phyloP scores from a whole-genome alignment of 2,113 vertebrate genomes.

The Platanista minor region DNA sequence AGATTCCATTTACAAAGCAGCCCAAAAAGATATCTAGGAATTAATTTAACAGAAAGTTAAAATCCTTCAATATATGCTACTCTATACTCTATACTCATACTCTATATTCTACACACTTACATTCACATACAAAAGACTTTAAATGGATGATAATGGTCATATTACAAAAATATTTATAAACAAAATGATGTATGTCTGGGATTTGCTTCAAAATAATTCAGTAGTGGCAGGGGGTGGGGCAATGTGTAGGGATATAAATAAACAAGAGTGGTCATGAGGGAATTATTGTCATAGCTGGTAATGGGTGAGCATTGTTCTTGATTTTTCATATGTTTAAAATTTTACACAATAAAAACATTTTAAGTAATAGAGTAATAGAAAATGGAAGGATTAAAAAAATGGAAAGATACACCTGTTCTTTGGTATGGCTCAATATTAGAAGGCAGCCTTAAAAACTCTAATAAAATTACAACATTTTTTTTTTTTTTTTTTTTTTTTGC shows the following conservation, averaged over 20 bases:
- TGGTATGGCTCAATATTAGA: background rate
- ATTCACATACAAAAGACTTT: background rate
- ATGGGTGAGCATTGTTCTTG: background rate
- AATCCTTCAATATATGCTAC: background rate
- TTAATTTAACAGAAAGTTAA: background rate
- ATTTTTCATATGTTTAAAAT: background rate
- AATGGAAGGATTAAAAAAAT: background rate
- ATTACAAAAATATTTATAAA: background rate
- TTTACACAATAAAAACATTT: background rate
- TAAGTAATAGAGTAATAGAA: background rate
- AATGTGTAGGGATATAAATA: background rate
- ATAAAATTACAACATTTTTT: slow-evolving; percentile 17
- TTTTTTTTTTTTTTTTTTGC: too few species aligned
- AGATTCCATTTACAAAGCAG: background rate
- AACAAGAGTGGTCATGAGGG: background rate
- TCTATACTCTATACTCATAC: background rate
- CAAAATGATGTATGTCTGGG: background rate
- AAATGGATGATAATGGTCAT: background rate
- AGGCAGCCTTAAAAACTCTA: background rate
- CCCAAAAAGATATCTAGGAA: background rate
- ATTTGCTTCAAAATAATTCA: background rate
- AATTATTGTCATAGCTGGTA: background rate
- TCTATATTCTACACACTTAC: background rate
- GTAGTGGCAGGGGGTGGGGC: background rate
- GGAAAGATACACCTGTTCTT: background rate